Conservation (phyloP, 2,113 vertebrate genomes). For the Clarias macrocephalus region DNA sequence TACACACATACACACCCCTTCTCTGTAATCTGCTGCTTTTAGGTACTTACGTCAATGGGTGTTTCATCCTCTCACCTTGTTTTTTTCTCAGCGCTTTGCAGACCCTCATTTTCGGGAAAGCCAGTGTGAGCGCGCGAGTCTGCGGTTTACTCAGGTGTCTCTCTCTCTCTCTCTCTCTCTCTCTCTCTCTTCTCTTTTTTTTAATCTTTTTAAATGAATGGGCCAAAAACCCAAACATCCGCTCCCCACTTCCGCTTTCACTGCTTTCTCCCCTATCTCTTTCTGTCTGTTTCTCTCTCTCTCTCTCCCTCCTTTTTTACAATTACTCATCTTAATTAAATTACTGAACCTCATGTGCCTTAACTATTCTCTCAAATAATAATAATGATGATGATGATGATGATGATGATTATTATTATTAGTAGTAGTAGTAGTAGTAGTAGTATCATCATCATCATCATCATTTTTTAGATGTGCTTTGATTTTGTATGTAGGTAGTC, state of each 20-base stretch:
- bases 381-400: background rate
- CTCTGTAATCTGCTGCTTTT: slow-evolving; percentile 42
- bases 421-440: background rate
- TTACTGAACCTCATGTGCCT: background rate
- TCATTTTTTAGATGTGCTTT: background rate
- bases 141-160: slow-evolving; percentile 79
- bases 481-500: background rate
- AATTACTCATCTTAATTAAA: background rate
- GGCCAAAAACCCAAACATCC: slow-evolving; percentile 79
- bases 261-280: slow-evolving; percentile 62
- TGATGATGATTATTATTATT: too few species aligned
- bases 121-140: slow-evolving; percentile 61
- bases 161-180: slow-evolving; percentile 56
- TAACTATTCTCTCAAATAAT: background rate
- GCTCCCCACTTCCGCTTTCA: slow-evolving; percentile 75
- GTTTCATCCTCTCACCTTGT: slow-evolving; percentile 56
- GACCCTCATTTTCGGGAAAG: slow-evolving; percentile 76
- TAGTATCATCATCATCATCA: background rate
- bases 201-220: slow-evolving; percentile 74
- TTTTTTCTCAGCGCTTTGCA: slow-evolving; percentile 67
- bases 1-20: slow-evolving; percentile 19
- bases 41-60: slow-evolving; percentile 71
- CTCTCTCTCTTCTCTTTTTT: slow-evolving; percentile 31
- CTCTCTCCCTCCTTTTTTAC: slow-evolving; percentile 21
- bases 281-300: slow-evolving; percentile 25